phyloP scores from a whole-genome alignment of 1,140 invertebrate genomes.

The Atopsyche davidsoni region DNA sequence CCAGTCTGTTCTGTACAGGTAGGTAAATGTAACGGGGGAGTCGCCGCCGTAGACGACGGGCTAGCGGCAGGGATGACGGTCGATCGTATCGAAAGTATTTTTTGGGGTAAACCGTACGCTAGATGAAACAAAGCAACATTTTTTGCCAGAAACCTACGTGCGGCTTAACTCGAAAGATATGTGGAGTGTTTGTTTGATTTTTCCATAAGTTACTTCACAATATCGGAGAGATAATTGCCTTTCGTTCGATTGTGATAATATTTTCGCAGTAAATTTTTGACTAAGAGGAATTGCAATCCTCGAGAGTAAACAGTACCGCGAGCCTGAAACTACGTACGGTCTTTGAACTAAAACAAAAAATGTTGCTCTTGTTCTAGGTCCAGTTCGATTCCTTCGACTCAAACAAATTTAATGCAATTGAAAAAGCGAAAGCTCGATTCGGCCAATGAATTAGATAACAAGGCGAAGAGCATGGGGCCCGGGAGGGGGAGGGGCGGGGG shows the following conservation, averaged over 20 bases:
- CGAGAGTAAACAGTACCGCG: too few species aligned
- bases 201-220: conserved; percentile 1
- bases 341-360: conserved; percentile 31
- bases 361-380: conserved; percentile 46
- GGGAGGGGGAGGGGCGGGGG: conserved; percentile 34
- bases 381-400: conserved; percentile 39
- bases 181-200: conserved; percentile 12
- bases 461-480: conserved; percentile 32
- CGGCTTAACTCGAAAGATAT: conserved; percentile 19
- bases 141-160: conserved; percentile 28
- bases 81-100: conserved; percentile 1
- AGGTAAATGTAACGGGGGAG: not conserved
- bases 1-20: too few species aligned
- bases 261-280: too few species aligned
- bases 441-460: conserved; percentile 43
- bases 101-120: conserved; percentile 21
- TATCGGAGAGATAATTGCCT: too few species aligned
- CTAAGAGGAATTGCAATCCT: too few species aligned
- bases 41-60: not conserved
- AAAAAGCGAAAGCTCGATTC: conserved; percentile 46
- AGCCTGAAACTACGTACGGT: conserved; percentile 9
- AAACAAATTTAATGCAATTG: conserved; percentile 42
- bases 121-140: conserved; percentile 31
- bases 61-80: not conserved
- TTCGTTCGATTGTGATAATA: too few species aligned